Base-by-base conservation (phyloP, 2,888 invertebrate species). In the Dryadula phaetusa region DNA sequence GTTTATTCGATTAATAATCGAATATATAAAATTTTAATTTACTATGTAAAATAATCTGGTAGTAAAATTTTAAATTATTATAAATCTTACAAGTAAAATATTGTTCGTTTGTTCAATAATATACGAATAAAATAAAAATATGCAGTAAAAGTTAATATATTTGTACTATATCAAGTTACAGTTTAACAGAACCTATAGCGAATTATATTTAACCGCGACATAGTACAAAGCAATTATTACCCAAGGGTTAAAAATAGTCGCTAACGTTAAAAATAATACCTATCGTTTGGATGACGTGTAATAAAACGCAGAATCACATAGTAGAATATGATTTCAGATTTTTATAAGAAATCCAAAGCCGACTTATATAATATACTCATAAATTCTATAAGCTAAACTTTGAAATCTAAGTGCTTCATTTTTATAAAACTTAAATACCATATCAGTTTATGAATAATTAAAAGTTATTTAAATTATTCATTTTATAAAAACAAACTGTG, bases 241-340 rank as follows among this genome's bases (percentile, higher is more conserved):
- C 81, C 81, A 82, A 79, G 79, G 79, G 77, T 77, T 87, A 87
- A 79, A 86, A 86, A 86, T 87, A 87, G 86, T 76, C 80, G 83
- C 84, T 84, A 78, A 82, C 78, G 82, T 82, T 85, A 85, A 85
- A 87, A 84, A 85, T 82, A 85, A 84, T 81, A 78, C 77, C 76
- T 80, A 79, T 75, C 75, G 78, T 74, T 72, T 71, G 70, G 71
- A 72, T 72, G 73, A 72, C 73, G 71, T 71, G 69, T 70, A 72
- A 72, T 74, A 70, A 73, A 67, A 68, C 69, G 22, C 61, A 66
- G 64, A 67, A 69, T 72, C 60, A 65, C 60, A 66, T 62, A 49
- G 44, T 34, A 56, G 60, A 56, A 42, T 56, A 25, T 14, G 46
- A 58, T 10, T 60, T 63, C 66, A 8, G 22, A n/a, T 52, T 52